Conservation (phyloP, 1,140 invertebrate genomes). For the Oscheius sp. region DNA sequence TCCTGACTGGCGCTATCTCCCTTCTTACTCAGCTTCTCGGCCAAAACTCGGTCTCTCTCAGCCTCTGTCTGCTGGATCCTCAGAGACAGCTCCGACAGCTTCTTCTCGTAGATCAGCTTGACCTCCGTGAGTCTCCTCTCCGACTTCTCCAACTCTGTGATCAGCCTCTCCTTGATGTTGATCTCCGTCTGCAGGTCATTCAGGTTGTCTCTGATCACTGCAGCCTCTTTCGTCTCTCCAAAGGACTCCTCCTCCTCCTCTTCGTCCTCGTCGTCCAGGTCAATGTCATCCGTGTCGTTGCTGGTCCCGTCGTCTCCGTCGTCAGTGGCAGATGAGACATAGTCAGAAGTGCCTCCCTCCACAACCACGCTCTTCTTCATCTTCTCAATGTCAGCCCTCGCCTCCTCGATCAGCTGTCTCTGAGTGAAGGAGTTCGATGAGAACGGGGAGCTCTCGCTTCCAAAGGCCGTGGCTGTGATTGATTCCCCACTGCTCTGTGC, state of each 20-base stretch:
- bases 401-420: constrained; percentile 28
- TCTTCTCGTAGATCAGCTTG: constrained; percentile 87
- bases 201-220: constrained; percentile 45
- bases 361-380: constrained; percentile 18
- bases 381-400: constrained; percentile 26
- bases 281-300: constrained; percentile 34
- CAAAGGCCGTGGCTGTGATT: background rate
- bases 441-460: background rate
- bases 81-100: constrained; percentile 77
- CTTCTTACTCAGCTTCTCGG: constrained; percentile 39
- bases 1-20: constrained; percentile 19
- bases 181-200: constrained; percentile 46
- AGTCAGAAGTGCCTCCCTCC: constrained; percentile 23
- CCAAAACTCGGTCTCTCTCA: constrained; percentile 78
- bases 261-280: constrained; percentile 53
- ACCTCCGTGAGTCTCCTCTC: constrained; percentile 79
- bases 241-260: constrained; percentile 52
- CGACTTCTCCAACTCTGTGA: constrained; percentile 85
- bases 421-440: constrained; percentile 3
- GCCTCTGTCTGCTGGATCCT: constrained; percentile 74
- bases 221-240: constrained; percentile 41
- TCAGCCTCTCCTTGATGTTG: constrained; percentile 66
- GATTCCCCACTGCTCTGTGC: background rate
- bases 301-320: constrained; percentile 31
- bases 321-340: constrained; percentile 24